Conservation (phyloP, 2,888 invertebrate genomes). For the Sminthurinus aureus region DNA sequence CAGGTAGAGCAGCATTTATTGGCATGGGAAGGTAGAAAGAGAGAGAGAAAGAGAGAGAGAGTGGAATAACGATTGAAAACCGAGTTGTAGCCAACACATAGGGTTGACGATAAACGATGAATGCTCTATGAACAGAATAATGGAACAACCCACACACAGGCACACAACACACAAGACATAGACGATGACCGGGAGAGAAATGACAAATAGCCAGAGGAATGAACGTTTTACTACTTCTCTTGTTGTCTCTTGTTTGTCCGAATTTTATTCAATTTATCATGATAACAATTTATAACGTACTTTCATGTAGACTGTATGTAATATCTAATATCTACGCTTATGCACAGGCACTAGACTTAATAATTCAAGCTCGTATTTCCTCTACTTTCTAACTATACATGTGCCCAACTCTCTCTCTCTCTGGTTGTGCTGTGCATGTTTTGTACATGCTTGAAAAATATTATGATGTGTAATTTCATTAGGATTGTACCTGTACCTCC, state of each 20-base stretch:
- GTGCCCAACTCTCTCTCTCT: too few species aligned
- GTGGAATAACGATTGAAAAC: slow-evolving; percentile 6
- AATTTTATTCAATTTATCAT: slow-evolving; percentile 31
- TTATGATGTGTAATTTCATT: slow-evolving; percentile 1
- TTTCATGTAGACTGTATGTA: background rate
- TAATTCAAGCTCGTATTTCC: too few species aligned
- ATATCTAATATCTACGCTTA: too few species aligned
- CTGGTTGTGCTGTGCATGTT: too few species aligned
- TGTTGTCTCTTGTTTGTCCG: background rate
- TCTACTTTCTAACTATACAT: too few species aligned
- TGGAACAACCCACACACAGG: background rate
- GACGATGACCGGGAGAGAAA: slow-evolving; percentile 26
- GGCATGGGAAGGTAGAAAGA: background rate
- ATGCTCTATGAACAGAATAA: slow-evolving; percentile 17
- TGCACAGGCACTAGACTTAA: too few species aligned
- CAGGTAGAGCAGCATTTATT: background rate
- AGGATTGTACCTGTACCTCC: background rate
- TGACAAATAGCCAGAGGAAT: slow-evolving; percentile 31
- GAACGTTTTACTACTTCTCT: background rate
- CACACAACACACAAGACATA: background rate
- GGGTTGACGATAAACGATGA: background rate
- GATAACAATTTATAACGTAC: slow-evolving; percentile 31
- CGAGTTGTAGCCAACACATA: background rate
- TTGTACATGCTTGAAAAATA: background rate
- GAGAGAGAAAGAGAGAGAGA: slow-evolving; percentile 12